These are phyloP conservation scores for Henicopernis longicauda DNA, from an alignment of 2,113 vertebrate genomes.

Conservation along the genomic window DNA sequence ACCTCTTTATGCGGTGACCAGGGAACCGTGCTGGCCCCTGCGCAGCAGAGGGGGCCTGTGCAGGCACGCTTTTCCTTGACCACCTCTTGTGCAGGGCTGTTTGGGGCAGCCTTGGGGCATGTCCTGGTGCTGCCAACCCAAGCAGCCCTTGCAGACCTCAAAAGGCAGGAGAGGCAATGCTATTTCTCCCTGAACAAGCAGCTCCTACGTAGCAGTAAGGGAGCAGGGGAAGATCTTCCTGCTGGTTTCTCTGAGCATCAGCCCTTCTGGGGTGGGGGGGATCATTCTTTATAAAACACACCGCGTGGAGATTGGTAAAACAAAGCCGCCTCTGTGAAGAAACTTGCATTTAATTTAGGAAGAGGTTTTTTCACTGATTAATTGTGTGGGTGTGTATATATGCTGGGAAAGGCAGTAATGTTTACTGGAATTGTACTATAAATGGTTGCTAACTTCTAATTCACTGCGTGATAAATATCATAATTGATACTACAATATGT, in stretches of 20 bases:
- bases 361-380: slow-evolving; percentile 20
- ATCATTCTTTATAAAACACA: not conserved
- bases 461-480: not conserved
- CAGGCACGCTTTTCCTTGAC: rapidly evolving
- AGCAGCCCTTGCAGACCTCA: not conserved
- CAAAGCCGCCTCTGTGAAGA: not conserved
- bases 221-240: not conserved
- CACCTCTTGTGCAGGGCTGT: not conserved
- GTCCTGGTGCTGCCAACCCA: too few relatives aligned
- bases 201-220: rapidly evolving
- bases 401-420: slow-evolving; percentile 48
- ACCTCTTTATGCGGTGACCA: rapidly evolving
- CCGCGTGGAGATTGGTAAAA: not conserved
- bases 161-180: rapidly evolving
- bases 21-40: not conserved
- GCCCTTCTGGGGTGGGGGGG: not conserved
- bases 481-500: slow-evolving; percentile 24
- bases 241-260: not conserved
- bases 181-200: rapidly evolving
- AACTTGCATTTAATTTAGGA: not conserved
- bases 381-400: slow-evolving; percentile 4
- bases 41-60: too few relatives aligned
- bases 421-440: slow-evolving; percentile 46
- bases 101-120: too few relatives aligned
- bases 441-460: slow-evolving; percentile 36